Base-by-base conservation (phyloP, 2,797 vertebrate species). In the Xenopus petersii region DNA sequence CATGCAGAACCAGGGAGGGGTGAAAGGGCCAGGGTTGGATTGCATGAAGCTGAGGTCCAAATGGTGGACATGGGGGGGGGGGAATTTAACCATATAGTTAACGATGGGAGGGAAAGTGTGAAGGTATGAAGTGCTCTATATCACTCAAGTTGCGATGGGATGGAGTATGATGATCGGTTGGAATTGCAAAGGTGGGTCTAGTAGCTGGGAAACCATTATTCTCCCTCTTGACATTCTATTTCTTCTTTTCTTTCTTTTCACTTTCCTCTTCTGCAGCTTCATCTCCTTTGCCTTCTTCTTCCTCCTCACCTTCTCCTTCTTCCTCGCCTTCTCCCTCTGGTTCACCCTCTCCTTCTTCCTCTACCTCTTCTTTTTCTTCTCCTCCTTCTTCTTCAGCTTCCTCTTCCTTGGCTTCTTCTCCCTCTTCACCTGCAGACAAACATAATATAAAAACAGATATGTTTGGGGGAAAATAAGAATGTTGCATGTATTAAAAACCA, bases 1-100 rank as follows among this genome's bases (percentile, higher is more conserved):
- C 69, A 77, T 77, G 75, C 69, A 72, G 48, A 71, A 54, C 64
- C 55, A 61, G 75, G 69, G 55, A 49, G 3, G 54, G 54, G 55
- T 42, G 46, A 67, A 64, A 36, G 54, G 7, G 54, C 5, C 24
- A 24, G 75, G 75, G 55, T 26, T 12, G 55, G 70, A 17, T 12
- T 42, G 56, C 58, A 7, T 47, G 46, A 75, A 75, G 67, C 60
- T 24, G 21, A 15, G 47, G 33, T 59, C 30, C 33, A 30, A 46
- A 47, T 21, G 54, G 13, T 77, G 54, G 48, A 26, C 15, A 64
- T 42, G 12, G 15, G 66, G 42, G 21, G 21, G 21, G 21, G 21
- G 21, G 21, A 61, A 66, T 70, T 13, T 63, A 76, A 71, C 42
- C 8, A 46, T 47, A 51, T 2, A 21, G 60, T 62, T 75, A 42